A percentile compares a stretch with the other conserved stretches of the same genome.
phyloP scores from a whole-genome alignment of 2,888 invertebrate genomes.

The Agriopis leucophaearia region DNA sequence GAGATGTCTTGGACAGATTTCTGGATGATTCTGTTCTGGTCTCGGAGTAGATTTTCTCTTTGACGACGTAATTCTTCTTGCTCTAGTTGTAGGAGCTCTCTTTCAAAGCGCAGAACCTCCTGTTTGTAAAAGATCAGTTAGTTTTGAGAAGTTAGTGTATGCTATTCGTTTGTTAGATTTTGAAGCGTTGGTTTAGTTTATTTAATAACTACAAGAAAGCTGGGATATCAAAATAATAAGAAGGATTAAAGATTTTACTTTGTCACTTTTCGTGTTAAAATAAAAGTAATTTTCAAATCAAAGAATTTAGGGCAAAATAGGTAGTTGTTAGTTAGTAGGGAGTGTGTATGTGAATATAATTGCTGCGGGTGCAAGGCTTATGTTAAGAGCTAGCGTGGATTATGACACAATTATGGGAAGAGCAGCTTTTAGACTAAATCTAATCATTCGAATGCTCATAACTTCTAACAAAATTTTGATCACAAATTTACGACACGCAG shows the following conservation, averaged over 20 bases:
- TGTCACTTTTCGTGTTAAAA: not conserved
- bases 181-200: slow-evolving; percentile 2
- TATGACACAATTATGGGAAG: slow-evolving; percentile 4
- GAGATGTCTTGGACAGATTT: slow-evolving; percentile 89
- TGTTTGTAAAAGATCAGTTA: slow-evolving; percentile 53
- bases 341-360: not conserved
- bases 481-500: not conserved
- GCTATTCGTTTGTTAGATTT: slow-evolving; percentile 15
- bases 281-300: not conserved
- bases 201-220: not conserved
- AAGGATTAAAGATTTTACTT: too few relatives aligned
- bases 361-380: not conserved
- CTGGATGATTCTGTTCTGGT: slow-evolving; percentile 87
- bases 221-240: not conserved
- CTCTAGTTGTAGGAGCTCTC: slow-evolving; percentile 91
- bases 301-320: not conserved
- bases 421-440: slow-evolving; percentile 23
- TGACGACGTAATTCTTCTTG: slow-evolving; percentile 92
- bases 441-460: not conserved
- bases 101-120: slow-evolving; percentile 92
- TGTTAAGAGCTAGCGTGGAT: slow-evolving; percentile 14
- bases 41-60: slow-evolving; percentile 90
- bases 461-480: not conserved
- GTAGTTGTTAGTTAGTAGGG: not conserved
- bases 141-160: slow-evolving; percentile 15